Percentiles rank a stretch among this genome's conserved stretches.
These are phyloP conservation scores for Borostomias antarcticus DNA, from an alignment of 2,797 vertebrate species.

Conservation along the genomic window DNA sequence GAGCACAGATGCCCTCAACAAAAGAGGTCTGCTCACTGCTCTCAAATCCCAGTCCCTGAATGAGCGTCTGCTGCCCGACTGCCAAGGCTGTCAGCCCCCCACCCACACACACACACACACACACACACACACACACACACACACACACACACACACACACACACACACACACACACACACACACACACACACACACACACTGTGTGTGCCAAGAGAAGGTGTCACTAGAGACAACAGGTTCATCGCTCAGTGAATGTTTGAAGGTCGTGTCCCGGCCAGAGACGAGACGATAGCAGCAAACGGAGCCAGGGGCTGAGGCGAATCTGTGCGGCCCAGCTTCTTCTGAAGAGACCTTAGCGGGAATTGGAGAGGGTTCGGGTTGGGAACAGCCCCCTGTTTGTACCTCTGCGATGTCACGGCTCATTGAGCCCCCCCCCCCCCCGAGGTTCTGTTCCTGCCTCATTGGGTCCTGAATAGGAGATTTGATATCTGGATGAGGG, in stretches of 20 bases:
- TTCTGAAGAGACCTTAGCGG: background rate
- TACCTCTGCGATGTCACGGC: too few species aligned
- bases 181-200: slow-evolving; percentile 12
- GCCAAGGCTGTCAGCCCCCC: too few species aligned
- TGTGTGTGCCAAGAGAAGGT: too few species aligned
- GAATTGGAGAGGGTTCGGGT: background rate
- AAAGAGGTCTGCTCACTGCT: slow-evolving; percentile 24
- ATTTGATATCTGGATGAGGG: too few species aligned
- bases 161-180: slow-evolving; percentile 18
- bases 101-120: background rate
- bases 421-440: background rate
- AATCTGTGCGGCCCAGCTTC: too few species aligned
- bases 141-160: slow-evolving; percentile 7
- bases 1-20: slow-evolving; percentile 42
- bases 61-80: slow-evolving; percentile 57
- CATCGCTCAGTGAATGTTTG: too few species aligned
- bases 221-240: too few species aligned
- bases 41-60: slow-evolving; percentile 55
- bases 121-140: slow-evolving; percentile 1
- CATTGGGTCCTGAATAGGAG: background rate
- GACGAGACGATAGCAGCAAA: background rate
- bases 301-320: too few species aligned
- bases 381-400: background rate
- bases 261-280: too few species aligned
- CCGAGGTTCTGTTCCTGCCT: background rate